Percentiles rank a stretch among this genome's conserved stretches.
Conservation (phyloP, 2,888 invertebrate species). For the Zaprionus bogoriensis region DNA sequence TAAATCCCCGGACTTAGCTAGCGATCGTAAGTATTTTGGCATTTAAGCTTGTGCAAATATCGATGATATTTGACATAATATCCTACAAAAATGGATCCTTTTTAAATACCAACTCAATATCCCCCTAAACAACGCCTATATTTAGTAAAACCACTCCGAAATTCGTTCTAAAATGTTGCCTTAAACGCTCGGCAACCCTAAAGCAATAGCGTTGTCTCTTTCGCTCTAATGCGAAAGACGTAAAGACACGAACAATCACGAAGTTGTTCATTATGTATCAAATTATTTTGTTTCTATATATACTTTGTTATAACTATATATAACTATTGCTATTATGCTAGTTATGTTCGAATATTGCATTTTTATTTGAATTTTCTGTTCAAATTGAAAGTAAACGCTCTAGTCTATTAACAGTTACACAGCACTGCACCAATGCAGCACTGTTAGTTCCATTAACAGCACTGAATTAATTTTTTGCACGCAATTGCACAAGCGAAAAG, state of each 20-base stretch:
- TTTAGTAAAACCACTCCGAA: too few species aligned
- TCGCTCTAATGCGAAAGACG: slow-evolving; percentile 22
- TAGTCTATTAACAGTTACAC: background rate
- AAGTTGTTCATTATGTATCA: background rate
- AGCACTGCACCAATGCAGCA: background rate
- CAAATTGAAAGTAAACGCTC: background rate
- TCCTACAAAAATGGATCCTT: too few species aligned
- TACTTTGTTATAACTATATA: background rate
- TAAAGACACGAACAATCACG: slow-evolving; percentile 13
- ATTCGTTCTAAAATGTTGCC: too few species aligned
- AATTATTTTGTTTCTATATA: too few species aligned
- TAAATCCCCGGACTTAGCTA: background rate
- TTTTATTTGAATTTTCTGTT: background rate
- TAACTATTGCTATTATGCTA: too few species aligned
- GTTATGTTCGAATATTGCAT: background rate
- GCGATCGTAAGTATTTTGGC: too few species aligned
- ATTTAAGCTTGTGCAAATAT: too few species aligned
- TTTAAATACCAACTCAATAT: too few species aligned
- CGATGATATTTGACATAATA: too few species aligned
- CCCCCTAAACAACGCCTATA: too few species aligned
- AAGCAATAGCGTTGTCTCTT: slow-evolving; percentile 22
- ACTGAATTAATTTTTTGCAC: too few species aligned
- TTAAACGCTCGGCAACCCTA: slow-evolving; percentile 44
- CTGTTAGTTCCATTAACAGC: background rate
- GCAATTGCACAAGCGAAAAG: background rate